These are phyloP conservation scores for Cheilosia grossa DNA, from an alignment of 2,888 invertebrate species.

Conservation along the genomic window DNA sequence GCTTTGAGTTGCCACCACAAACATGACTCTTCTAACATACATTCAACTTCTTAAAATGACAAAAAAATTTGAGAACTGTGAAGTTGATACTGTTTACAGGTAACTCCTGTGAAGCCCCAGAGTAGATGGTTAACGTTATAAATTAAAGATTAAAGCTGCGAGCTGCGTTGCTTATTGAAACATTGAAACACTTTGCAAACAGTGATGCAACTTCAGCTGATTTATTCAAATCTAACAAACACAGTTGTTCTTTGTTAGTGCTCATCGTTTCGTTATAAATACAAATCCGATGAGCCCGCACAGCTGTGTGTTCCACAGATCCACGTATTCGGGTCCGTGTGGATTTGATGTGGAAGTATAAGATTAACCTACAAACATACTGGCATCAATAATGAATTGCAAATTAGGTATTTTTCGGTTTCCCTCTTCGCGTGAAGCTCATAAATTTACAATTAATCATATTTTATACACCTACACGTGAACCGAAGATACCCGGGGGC, in stretches of 20 bases:
- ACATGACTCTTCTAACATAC: no score
- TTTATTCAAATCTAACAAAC: background rate
- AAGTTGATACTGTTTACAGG: no score
- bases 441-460: background rate
- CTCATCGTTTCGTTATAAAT: background rate
- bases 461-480: background rate
- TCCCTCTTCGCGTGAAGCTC: background rate
- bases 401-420: background rate
- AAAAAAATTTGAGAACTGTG: no score
- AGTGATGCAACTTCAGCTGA: background rate
- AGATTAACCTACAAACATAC: background rate
- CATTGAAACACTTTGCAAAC: no score
- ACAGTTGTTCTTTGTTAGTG: background rate
- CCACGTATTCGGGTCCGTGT: background rate
- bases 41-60: no score
- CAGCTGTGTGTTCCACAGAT: background rate
- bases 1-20: no score
- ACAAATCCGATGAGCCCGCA: background rate
- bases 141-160: no score
- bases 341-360: background rate
- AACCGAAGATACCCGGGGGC: no score
- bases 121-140: no score
- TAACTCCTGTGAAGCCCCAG: no score
- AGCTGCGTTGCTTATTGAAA: no score
- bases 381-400: background rate